Evolutionary conservation across 37 sponge, comb jelly and placozoan species (phyloP), one percentile per base, ranked within the genome.

Genomic region (Halichondria panicea): DNA sequence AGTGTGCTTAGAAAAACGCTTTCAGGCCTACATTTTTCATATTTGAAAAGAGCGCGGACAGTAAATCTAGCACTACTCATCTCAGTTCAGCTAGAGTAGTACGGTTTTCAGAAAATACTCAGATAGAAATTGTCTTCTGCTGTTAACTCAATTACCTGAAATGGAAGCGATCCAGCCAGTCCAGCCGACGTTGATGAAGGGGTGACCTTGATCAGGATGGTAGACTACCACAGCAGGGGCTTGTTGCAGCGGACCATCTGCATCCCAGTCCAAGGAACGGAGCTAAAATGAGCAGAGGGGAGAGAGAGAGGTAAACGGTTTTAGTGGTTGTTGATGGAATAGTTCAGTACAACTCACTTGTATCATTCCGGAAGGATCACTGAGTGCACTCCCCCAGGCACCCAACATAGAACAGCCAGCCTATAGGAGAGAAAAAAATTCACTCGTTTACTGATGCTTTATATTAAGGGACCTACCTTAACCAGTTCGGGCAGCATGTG

Each of bases 401-500:
- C 88, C 88, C 27, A 87, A 52, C 88, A 87, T 87, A 21, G 88
- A 87, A 35, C 88, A 87, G 37, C 78, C 72, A 55, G 87, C 87
- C 70, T 70, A 32, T 3, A 68, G 22, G 44, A 30, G 19, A 35
- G 4, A 15, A 30, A 9, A 39, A 65, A 59, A 50, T 50, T 50
- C 12, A 50, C 18, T 19, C 12, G 18, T n/a, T n/a, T n/a, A n/a
- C n/a, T n/a, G n/a, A n/a, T n/a, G n/a, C n/a, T n/a, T n/a, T n/a
- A n/a, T n/a, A n/a, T 7, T 21, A 58, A 25, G 3, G 25, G 1
- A 37, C 54, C 15, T 39, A 75, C 84, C 71, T 87, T 87, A 39
- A 87, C 46, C 0, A 87, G 81, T 54, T 87, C 88, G 4, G 88
- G 88, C 36, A 87, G 31, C 81, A 81, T 81, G 81, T 87, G 88